Conservation (phyloP, 2,888 invertebrate species). For the Myopa tessellatipennis region DNA sequence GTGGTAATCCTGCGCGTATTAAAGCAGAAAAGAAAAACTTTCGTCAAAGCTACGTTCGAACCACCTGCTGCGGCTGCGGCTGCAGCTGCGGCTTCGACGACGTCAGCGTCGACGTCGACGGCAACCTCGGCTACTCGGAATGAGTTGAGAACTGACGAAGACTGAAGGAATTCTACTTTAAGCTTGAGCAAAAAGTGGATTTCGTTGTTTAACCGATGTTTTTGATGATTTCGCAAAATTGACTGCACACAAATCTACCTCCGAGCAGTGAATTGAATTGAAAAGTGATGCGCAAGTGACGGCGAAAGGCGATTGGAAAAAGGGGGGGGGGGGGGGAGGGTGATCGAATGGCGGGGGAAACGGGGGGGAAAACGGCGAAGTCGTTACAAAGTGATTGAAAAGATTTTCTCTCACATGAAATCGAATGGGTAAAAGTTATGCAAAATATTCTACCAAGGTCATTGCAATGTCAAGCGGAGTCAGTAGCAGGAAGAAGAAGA, state of each 20-base stretch:
- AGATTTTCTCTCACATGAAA: slow-evolving; percentile 21
- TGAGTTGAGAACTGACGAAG: not conserved
- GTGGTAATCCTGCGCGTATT: not conserved
- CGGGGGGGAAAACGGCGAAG: not conserved
- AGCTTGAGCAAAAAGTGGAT: slow-evolving; percentile 28
- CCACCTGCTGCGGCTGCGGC: slow-evolving; percentile 31
- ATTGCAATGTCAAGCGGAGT: slow-evolving; percentile 15
- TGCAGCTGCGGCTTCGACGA: not conserved
- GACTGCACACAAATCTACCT: not conserved
- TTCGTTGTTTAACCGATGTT: slow-evolving; percentile 23
- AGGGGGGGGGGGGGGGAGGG: not conserved
- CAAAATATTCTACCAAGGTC: slow-evolving; percentile 35
- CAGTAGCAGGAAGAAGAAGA: not conserved
- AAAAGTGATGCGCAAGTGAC: not conserved
- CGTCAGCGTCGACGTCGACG: not conserved
- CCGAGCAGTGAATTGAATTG: not conserved
- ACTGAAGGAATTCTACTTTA: not conserved
- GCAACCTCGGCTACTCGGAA: not conserved
- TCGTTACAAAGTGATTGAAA: slow-evolving; percentile 34
- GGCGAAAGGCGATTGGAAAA: no score
- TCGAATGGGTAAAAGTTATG: slow-evolving; percentile 16
- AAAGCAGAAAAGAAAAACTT: not conserved
- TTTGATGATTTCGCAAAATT: slow-evolving; percentile 24
- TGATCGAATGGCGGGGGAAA: not conserved
- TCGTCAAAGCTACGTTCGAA: slow-evolving; percentile 16